A percentile compares a stretch with the other conserved stretches of the same genome.
These are phyloP conservation scores for Falco rusticolus DNA, from an alignment of 2,797 vertebrate genomes.

Conservation along the genomic window DNA sequence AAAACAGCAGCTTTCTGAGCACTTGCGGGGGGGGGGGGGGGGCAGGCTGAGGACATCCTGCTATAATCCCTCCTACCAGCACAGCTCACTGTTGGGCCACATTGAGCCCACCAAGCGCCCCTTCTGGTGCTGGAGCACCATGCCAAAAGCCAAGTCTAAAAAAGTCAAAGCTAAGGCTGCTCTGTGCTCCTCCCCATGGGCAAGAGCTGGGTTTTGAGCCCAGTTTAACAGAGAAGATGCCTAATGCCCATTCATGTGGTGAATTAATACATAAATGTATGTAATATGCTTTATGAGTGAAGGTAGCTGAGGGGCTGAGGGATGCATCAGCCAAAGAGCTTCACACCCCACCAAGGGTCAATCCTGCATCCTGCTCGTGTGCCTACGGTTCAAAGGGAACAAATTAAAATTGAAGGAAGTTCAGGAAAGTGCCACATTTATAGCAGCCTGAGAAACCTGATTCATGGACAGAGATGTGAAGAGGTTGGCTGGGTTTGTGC, in stretches of 20 bases:
- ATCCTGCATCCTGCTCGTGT: background rate
- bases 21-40: no score
- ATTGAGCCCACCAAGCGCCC: background rate
- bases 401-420: background rate
- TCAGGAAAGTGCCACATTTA: background rate
- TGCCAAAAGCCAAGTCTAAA: no score
- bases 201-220: background rate
- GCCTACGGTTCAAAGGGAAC: background rate
- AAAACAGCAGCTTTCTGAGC: background rate
- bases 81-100: background rate
- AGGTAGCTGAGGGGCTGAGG: background rate
- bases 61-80: background rate
- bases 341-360: background rate
- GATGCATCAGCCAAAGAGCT: background rate
- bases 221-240: background rate
- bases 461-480: background rate
- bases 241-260: background rate
- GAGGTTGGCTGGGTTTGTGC: background rate
- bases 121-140: background rate
- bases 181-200: background rate
- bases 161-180: background rate
- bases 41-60: background rate
- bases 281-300: rapidly evolving
- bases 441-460: background rate
- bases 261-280: background rate